phyloP scores from a whole-genome alignment of 1,140 invertebrate species.

The Pectinophora gossypiella region DNA sequence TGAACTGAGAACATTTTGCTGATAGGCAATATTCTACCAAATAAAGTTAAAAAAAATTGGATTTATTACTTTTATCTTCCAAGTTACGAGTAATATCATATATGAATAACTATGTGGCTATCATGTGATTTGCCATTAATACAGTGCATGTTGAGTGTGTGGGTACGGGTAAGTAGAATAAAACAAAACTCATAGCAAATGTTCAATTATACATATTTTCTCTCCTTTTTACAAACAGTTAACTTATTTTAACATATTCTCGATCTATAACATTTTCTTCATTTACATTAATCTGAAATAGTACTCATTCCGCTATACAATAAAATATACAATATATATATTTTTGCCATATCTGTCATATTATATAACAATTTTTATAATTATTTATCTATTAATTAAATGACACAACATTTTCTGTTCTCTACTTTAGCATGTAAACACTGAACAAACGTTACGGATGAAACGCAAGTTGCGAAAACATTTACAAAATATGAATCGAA shows the following conservation, averaged over 20 bases:
- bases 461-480: too few species aligned
- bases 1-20: too few species aligned
- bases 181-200: constrained; percentile 66
- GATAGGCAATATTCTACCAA: too few species aligned
- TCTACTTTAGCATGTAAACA: constrained; percentile 12
- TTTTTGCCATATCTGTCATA: constrained; percentile 67
- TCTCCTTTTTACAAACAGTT: constrained; percentile 74
- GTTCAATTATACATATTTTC: constrained; percentile 73
- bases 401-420: constrained; percentile 66
- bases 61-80: too few species aligned
- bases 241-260: constrained; percentile 71
- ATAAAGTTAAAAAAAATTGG: too few species aligned
- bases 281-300: constrained; percentile 72
- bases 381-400: constrained; percentile 63
- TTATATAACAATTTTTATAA: constrained; percentile 59
- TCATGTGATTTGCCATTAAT: too few species aligned
- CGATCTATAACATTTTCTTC: constrained; percentile 64
- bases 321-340: constrained; percentile 66
- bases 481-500: too few species aligned
- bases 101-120: too few species aligned
- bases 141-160: too few species aligned
- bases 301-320: constrained; percentile 71
- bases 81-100: too few species aligned
- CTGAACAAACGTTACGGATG: too few species aligned
- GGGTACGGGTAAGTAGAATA: too few species aligned